Conservation (phyloP, 2,113 vertebrate genomes). For the Naja naja region DNA sequence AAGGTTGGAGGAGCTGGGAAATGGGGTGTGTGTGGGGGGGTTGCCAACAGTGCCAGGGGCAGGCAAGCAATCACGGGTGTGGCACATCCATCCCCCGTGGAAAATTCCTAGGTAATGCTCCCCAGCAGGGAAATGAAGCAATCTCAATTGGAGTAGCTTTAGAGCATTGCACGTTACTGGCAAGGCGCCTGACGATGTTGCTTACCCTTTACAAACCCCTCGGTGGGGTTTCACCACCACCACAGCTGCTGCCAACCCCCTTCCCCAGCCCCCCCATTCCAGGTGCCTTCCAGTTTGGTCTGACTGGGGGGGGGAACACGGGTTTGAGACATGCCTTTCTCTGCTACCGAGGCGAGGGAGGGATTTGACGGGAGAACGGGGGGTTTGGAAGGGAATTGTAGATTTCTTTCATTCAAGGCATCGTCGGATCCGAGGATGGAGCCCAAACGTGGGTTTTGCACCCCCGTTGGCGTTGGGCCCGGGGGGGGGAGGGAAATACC, state of each 20-base stretch:
- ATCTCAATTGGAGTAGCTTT: too few species aligned
- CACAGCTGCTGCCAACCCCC: too few species aligned
- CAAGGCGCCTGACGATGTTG: background rate
- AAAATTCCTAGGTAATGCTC: background rate
- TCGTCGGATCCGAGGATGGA: too few species aligned
- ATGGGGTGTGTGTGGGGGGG: too few species aligned
- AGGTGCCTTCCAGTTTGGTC: background rate
- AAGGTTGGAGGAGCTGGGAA: background rate
- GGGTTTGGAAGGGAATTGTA: background rate
- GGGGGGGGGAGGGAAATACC: background rate
- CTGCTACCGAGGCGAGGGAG: background rate
- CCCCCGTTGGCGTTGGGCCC: too few species aligned
- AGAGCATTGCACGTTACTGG: background rate
- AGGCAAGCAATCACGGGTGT: background rate
- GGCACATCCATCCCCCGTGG: background rate
- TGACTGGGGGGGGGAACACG: background rate
- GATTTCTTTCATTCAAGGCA: too few species aligned
- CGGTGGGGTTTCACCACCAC: background rate
- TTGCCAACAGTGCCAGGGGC: background rate
- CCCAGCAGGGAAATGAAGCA: background rate
- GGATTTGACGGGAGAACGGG: background rate
- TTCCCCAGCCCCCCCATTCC: background rate
- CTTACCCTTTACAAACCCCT: background rate
- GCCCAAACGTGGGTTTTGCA: background rate
- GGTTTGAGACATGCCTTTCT: background rate